Base-by-base conservation (phyloP, 2,888 invertebrate genomes). In the Phengaris alcon region DNA sequence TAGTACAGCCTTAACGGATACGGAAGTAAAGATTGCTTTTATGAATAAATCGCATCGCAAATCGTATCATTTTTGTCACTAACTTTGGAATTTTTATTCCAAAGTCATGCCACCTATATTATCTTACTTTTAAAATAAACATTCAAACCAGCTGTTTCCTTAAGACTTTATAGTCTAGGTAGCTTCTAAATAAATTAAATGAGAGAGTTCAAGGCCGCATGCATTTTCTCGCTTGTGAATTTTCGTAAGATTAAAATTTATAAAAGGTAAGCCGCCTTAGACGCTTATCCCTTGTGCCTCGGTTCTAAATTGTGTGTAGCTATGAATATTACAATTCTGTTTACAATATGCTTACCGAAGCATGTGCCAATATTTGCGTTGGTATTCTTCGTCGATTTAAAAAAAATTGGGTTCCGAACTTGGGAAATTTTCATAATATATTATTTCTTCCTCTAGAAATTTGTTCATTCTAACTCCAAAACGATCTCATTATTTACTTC, bases 191-290 rank as follows among this genome's bases (percentile, higher is more conserved):
- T 35, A 64, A 64, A 64, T 64, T 64, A 64, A 64, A 64, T 44
- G 13, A 35, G 48, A 6, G 44, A 44, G 64, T 64, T 64, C 64
- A 64, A 64, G 64, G 64, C 64, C 64, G 64, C 64, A 64, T 64
- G 64, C 64, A 64, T 64, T 64, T 64, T 64, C 44, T 64, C 15
- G 15, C 64, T 64, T 13, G 64, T 12, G 64, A 64, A 64, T 44
- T 64, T 64, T 35, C 64, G 64, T 44, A 64, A 64, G 64, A 64
- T 64, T 64, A 64, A 64, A 64, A 64, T 64, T 64, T 64, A 35
- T 44, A 35, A 64, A 44, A 64, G 13, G 64, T 64, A 64, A 64
- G 64, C 64, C 44, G 64, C 10, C 64, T 64, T 64, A 35, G 35
- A 59, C 12, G 64, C 64, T 64, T 64, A 64, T 10, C 64, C 3